These are phyloP conservation scores for Rhynchotus rufescens DNA, from an alignment of 2,797 vertebrate species.

Conservation along the genomic window DNA sequence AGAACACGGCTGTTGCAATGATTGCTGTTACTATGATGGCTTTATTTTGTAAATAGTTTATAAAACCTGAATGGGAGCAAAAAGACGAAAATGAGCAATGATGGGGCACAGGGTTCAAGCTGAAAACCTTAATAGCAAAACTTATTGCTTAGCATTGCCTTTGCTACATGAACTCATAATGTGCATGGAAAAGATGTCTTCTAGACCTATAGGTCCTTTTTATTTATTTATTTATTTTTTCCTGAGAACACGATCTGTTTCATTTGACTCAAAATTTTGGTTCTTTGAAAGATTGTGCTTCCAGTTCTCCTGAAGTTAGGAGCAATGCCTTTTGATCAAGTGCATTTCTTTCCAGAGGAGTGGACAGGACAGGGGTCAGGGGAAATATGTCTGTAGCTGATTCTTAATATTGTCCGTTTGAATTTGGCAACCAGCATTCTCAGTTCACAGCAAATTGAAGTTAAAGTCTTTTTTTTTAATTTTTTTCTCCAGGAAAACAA, in stretches of 20 bases:
- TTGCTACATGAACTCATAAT: neutral
- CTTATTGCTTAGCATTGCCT: neutral
- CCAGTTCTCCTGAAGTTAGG: neutral
- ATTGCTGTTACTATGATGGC: fast-evolving
- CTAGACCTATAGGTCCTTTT: fast-evolving
- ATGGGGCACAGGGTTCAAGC: fast-evolving
- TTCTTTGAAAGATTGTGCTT: neutral
- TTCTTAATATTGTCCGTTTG: neutral
- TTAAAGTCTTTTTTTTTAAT: neutral
- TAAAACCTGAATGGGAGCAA: neutral
- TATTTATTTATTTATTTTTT: neutral
- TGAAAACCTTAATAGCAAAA: neutral
- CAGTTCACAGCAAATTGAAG: neutral
- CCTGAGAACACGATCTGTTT: neutral
- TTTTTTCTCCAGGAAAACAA: neutral
- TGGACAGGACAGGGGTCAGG: neutral
- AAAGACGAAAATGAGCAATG: neutral
- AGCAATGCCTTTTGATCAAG: neutral
- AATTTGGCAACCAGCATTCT: neutral
- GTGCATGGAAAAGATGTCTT: neutral
- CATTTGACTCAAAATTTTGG: neutral
- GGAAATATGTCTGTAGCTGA: neutral
- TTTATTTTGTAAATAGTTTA: neutral
- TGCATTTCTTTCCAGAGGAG: neutral
- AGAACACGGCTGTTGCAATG: neutral